Evolutionary conservation across 2,113 vertebrate genomes (phyloP).

Genomic region (Leptodactylus fuscus): DNA sequence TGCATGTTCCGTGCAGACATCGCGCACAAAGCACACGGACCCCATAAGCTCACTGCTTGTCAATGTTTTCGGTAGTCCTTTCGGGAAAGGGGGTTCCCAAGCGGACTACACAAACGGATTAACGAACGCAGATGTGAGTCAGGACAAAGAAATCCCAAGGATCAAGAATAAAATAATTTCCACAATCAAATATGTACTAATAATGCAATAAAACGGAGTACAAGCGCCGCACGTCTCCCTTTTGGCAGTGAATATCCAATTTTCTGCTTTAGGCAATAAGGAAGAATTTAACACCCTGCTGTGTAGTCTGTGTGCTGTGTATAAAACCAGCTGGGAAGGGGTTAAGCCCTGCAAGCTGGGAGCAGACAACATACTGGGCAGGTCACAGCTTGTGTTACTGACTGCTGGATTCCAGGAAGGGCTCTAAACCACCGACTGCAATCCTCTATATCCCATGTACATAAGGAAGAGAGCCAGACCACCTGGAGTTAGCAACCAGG

Average conservation of each 20-base stretch:
- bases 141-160: too few species aligned
- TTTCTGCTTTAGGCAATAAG: not conserved
- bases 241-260: not conserved
- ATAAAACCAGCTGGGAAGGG: not conserved
- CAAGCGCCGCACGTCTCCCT: not conserved
- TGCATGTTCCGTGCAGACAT: too few species aligned
- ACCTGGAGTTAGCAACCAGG: not conserved
- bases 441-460: not conserved
- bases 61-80: too few species aligned
- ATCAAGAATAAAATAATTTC: not conserved
- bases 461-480: not conserved
- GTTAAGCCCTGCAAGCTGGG: not conserved
- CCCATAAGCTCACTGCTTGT: too few species aligned
- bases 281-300: not conserved
- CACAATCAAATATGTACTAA: not conserved
- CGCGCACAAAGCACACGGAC: too few species aligned
- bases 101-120: too few species aligned
- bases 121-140: too few species aligned
- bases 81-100: too few species aligned
- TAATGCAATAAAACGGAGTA: not conserved
- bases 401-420: conserved; percentile 7
- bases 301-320: not conserved
- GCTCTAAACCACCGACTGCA: not conserved
- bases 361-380: conserved; percentile 27
- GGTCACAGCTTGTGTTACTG: conserved; percentile 24